Base-by-base conservation (phyloP, 2,797 vertebrate species). In the Cirrhinus mrigala region DNA sequence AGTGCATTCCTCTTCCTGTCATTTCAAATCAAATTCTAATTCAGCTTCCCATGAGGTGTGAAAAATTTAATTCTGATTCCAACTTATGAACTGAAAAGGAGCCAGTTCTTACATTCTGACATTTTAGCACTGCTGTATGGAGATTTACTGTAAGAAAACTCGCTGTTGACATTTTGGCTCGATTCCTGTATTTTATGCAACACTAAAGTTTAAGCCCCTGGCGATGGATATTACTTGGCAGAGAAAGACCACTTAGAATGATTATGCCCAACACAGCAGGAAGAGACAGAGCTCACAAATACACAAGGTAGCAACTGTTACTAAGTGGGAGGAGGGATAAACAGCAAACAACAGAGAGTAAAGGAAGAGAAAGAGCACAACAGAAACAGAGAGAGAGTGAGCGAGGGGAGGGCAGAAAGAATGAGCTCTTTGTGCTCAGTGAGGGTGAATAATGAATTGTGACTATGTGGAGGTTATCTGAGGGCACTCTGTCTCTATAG, bases 381-480 rank as follows among this genome's bases (percentile, higher is more conserved):
- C 52, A 62, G 44, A 71, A 18, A 44, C 37, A 40, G 50, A 70
- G 48, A 62, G 60, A 11, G 56, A 58, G 29, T 12, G 50, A 62
- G 74, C 1, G 83, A 85, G 88, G 81, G 83, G 60, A 60, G 77
- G 83, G 82, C 48, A 81, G 79, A 86, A 87, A 85, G 85, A 79
- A 84, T 93, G 93, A 93, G 93, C 90, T 92, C 88, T 94, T 93
- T 94, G 94, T 95, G 92, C 94, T 96, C 93, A 94, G 84, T 92
- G 92, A 90, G 92, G 91, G 93, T 94, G 91, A 83, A 94, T 96
- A 96, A 97, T 96, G 94, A 94, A 96, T 95, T 93, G 84, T 96
- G 95, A 96, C 94, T 96, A 93, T 96, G 93, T 94, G 93, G 95
- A 95, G 96, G 96, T 96, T 96, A 97, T 96, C 95, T 94, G 91